phyloP scores from a whole-genome alignment of 1,140 invertebrate genomes.

The Nautilus pompilius region DNA sequence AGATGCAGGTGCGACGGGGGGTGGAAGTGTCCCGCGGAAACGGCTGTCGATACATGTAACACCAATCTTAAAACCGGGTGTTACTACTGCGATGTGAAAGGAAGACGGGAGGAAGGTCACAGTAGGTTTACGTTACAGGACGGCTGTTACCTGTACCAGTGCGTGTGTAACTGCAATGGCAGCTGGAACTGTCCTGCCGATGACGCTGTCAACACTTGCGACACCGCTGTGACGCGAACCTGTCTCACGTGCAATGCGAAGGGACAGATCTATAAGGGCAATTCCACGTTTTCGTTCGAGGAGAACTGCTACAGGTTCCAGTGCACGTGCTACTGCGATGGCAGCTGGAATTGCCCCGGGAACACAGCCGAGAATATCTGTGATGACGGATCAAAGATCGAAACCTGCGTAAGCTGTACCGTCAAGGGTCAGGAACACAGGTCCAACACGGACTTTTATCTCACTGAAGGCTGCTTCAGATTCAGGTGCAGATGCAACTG shows the following conservation, averaged over 20 bases:
- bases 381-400: background rate
- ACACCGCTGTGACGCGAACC: background rate
- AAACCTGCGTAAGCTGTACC: conserved; percentile 6
- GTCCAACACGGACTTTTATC: conserved; percentile 10
- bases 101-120: conserved; percentile 6
- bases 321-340: conserved; percentile 10
- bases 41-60: background rate
- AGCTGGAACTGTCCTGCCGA: conserved; percentile 35
- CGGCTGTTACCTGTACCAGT: conserved; percentile 20
- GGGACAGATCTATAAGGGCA: conserved; percentile 9
- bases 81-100: conserved; percentile 12
- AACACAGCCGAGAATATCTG: conserved; percentile 6
- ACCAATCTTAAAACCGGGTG: conserved; percentile 1
- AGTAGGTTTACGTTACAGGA: conserved; percentile 13
- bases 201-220: conserved; percentile 1
- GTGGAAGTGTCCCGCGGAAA: conserved; percentile 20
- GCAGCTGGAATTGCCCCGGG: conserved; percentile 14
- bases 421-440: conserved; percentile 1
- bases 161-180: conserved; percentile 36
- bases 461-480: conserved; percentile 13
- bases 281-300: conserved; percentile 16
- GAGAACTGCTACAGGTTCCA: conserved; percentile 12
- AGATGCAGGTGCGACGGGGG: conserved; percentile 18
- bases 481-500: conserved; percentile 28
- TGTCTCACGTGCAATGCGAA: conserved; percentile 25